Evolutionary conservation across 2,113 vertebrate species (phyloP).

Genomic region (Bubo bubo): DNA sequence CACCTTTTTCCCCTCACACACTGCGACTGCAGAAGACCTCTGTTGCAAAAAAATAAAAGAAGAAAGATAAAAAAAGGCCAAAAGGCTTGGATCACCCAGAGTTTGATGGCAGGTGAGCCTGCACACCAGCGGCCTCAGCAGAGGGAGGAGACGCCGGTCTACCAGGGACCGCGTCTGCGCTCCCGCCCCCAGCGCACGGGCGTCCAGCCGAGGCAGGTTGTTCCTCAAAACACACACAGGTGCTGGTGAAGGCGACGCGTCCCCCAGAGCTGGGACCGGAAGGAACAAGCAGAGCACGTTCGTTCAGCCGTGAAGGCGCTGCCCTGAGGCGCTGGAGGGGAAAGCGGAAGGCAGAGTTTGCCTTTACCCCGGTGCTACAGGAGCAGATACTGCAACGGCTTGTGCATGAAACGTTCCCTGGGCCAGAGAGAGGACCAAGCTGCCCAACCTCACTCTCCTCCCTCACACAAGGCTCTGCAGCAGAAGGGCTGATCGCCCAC

Average conservation of each 20-base stretch:
- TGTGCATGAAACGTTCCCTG: background rate
- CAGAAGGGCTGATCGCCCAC: background rate
- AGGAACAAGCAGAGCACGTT: background rate
- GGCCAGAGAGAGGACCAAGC: background rate
- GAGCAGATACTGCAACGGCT: rapidly evolving
- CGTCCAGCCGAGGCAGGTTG: background rate
- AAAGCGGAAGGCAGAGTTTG: background rate
- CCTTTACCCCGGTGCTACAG: background rate
- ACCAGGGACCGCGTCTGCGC: rapidly evolving
- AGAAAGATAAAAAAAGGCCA: background rate
- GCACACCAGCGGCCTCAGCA: background rate
- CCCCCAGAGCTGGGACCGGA: background rate
- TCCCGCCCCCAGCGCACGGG: rapidly evolving
- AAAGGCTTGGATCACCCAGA: background rate
- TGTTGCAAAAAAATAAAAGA: background rate
- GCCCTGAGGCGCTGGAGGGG: background rate
- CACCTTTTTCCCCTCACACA: background rate
- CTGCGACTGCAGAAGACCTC: background rate
- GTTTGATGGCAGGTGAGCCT: background rate
- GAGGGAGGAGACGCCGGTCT: background rate
- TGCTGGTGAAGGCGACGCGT: rapidly evolving
- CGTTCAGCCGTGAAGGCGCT: background rate
- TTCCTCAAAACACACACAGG: background rate
- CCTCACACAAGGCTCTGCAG: background rate
- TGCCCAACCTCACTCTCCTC: background rate